Conservation (phyloP, 2,113 vertebrate species). For the Urocynchramus pylzowi region DNA sequence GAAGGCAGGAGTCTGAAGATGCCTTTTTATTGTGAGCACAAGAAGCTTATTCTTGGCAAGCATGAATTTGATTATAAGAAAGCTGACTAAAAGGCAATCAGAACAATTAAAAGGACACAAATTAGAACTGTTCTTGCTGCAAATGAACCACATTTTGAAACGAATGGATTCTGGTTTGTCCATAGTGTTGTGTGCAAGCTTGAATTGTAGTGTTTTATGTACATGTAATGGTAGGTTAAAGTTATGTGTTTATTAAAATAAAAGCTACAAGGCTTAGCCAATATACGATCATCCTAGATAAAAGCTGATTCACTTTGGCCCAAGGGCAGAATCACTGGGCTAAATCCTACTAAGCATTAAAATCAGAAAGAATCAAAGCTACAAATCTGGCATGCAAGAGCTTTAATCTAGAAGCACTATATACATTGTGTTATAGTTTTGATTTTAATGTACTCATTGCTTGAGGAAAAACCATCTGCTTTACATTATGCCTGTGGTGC, state of each 20-base stretch:
- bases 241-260: slow-evolving; percentile 56
- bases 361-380: slow-evolving; percentile 60
- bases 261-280: slow-evolving; percentile 33
- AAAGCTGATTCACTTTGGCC: slow-evolving; percentile 63
- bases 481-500: slow-evolving; percentile 60
- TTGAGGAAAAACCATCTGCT: slow-evolving; percentile 65
- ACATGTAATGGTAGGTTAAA: slow-evolving; percentile 33
- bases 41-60: not conserved
- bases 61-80: not conserved
- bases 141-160: not conserved
- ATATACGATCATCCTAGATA: slow-evolving; percentile 35
- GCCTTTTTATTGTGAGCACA: not conserved
- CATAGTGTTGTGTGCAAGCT: not conserved
- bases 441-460: slow-evolving; percentile 50
- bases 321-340: slow-evolving; percentile 57
- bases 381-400: slow-evolving; percentile 60
- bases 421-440: slow-evolving; percentile 46
- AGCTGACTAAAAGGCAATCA: not conserved
- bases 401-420: slow-evolving; percentile 65
- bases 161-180: slow-evolving; percentile 5
- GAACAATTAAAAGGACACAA: not conserved
- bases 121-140: not conserved
- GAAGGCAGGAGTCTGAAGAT: not conserved
- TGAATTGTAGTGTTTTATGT: slow-evolving; percentile 10
- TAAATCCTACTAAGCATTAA: slow-evolving; percentile 46